Conservation (phyloP, 2,113 vertebrate species). For the Epinephelus moara region DNA sequence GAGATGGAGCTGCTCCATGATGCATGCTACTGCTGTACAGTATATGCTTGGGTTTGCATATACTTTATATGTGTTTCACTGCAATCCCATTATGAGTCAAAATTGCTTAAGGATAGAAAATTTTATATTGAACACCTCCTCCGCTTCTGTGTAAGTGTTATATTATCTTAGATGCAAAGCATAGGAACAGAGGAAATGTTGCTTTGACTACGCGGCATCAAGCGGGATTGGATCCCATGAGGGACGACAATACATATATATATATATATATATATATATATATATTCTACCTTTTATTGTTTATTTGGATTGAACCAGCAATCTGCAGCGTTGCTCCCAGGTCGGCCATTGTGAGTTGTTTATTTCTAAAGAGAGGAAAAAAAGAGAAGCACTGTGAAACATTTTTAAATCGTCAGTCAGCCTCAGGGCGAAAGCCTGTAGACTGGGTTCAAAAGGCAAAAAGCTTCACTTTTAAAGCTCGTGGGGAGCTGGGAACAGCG, state of each 20-base stretch:
- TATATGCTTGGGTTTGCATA: slow-evolving; percentile 7
- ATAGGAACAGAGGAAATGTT: slow-evolving; percentile 45
- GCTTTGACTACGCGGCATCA: slow-evolving; percentile 44
- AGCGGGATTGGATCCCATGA: slow-evolving; percentile 34
- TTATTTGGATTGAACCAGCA: slow-evolving; percentile 56
- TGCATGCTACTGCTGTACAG: no score
- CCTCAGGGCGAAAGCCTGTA: slow-evolving; percentile 50
- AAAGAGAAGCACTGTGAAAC: slow-evolving; percentile 20
- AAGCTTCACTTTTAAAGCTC: slow-evolving; percentile 51
- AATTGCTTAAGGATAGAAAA: slow-evolving; percentile 41
- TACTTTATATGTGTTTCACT: slow-evolving; percentile 6
- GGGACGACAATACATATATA: slow-evolving; percentile 15
- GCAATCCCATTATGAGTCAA: slow-evolving; percentile 28
- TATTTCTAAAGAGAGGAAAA: slow-evolving; percentile 26
- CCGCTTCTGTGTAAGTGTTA: slow-evolving; percentile 25
- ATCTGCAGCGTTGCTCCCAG: slow-evolving; percentile 16
- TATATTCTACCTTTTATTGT: slow-evolving; percentile 48
- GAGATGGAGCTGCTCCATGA: no score
- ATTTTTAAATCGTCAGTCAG: slow-evolving; percentile 53
- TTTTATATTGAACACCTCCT: slow-evolving; percentile 12
- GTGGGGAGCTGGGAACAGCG: slow-evolving; percentile 40
- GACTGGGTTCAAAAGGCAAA: slow-evolving; percentile 58
- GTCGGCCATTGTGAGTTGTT: slow-evolving; percentile 45
- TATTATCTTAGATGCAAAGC: slow-evolving; percentile 39
- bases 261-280: slow-evolving; percentile 9